Evolutionary conservation across 2,797 vertebrate species (phyloP).

Genomic region (Mus minutoides): DNA sequence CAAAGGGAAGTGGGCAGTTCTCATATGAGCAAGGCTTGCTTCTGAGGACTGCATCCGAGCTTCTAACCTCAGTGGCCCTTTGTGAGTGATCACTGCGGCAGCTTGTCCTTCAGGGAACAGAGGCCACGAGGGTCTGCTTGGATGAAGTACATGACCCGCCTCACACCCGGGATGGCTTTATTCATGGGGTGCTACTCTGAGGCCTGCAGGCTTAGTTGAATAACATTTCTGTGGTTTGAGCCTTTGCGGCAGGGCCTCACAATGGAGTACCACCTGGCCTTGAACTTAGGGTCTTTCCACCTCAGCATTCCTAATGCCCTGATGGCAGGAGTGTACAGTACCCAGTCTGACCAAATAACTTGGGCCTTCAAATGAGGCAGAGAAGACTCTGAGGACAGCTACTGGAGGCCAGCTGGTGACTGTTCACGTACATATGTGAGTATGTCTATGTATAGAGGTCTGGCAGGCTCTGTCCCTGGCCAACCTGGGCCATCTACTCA

Average conservation of each 20-base stretch:
- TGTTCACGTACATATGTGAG: not conserved
- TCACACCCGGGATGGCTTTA: not conserved
- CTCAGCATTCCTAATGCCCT: not conserved
- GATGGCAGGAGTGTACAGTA: not conserved
- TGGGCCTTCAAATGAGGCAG: not conserved
- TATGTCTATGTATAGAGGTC: accelerated
- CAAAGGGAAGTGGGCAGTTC: constrained; percentile 80
- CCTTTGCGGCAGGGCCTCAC: not conserved
- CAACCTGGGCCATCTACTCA: not conserved
- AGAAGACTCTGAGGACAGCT: not conserved
- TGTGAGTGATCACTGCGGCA: not conserved
- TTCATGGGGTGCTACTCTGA: not conserved
- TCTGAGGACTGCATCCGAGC: not conserved
- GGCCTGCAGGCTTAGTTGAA: not conserved
- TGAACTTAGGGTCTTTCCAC: not conserved
- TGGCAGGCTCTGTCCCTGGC: accelerated
- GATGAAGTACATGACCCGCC: not conserved
- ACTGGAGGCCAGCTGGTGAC: accelerated
- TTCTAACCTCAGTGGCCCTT: not conserved
- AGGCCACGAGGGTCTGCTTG: not conserved
- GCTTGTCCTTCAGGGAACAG: not conserved
- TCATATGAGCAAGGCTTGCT: constrained; percentile 64
- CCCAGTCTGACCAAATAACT: not conserved
- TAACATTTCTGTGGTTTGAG: not conserved
- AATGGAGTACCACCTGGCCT: not conserved